phyloP scores from a whole-genome alignment of 2,113 vertebrate genomes.

The Balaeniceps rex region DNA sequence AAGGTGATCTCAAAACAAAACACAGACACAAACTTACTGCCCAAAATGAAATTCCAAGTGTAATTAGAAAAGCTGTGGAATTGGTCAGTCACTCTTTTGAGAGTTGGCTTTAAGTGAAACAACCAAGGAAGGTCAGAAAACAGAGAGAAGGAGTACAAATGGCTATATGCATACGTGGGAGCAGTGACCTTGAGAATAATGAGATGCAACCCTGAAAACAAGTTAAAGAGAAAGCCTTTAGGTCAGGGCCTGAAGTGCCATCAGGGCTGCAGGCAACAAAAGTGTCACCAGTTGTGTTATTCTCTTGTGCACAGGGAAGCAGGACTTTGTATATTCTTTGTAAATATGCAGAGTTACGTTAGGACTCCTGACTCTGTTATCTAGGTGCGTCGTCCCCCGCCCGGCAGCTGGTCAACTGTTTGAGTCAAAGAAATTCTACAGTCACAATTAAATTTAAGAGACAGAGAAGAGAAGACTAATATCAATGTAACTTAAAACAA shows the following conservation, averaged over 20 bases:
- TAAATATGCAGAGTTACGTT: neutral
- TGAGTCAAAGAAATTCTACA: neutral
- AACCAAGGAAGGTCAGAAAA: neutral
- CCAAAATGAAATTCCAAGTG: neutral
- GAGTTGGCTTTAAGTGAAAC: neutral
- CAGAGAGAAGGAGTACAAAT: neutral
- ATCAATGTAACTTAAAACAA: neutral
- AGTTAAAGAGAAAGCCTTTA: neutral
- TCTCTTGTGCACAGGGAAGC: neutral
- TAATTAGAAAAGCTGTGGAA: neutral
- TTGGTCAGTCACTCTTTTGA: neutral
- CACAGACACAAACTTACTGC: neutral
- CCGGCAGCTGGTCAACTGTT: neutral
- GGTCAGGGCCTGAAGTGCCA: neutral
- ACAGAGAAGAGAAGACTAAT: neutral
- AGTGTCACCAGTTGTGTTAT: neutral
- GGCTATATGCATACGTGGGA: neutral
- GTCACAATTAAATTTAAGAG: neutral
- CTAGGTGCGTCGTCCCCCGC: too few relatives aligned
- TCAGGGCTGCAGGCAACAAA: neutral
- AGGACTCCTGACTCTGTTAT: neutral
- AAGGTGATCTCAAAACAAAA: neutral
- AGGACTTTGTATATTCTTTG: neutral
- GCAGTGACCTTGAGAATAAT: neutral
- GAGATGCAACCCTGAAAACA: neutral